phyloP scores from a whole-genome alignment of 2,113 vertebrate species.

The Colaptes auratus region DNA sequence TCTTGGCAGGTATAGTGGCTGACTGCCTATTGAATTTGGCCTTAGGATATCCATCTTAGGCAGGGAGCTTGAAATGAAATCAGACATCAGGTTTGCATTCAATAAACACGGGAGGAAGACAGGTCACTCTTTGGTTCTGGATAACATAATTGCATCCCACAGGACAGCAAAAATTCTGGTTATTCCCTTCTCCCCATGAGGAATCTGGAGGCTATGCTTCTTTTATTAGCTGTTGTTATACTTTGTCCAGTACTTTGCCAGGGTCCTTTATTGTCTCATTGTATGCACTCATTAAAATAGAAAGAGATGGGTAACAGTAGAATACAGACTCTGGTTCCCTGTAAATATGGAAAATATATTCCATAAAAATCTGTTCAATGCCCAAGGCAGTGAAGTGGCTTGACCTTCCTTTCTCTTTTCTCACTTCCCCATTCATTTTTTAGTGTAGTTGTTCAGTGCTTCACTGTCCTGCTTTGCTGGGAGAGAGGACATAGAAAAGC shows the following conservation, averaged over 20 bases:
- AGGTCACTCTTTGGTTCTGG: conserved; percentile 53
- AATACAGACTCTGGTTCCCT: background rate
- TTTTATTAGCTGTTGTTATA: conserved; percentile 40
- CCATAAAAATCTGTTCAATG: background rate
- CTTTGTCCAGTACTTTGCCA: conserved; percentile 9
- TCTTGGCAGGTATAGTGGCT: conserved; percentile 63
- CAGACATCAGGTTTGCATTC: conserved; percentile 65
- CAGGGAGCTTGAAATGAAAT: conserved; percentile 62
- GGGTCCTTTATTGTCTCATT: background rate
- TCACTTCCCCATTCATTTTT: background rate
- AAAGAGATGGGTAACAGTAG: background rate
- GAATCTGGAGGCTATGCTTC: conserved; percentile 28
- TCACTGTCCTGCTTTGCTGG: background rate
- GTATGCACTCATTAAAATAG: background rate
- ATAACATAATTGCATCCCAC: conserved; percentile 70
- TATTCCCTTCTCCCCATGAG: background rate
- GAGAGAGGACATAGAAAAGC: background rate
- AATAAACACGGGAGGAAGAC: conserved; percentile 55
- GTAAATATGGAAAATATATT: background rate
- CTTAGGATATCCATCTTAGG: conserved; percentile 59
- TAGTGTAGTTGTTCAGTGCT: background rate
- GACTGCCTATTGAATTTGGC: conserved; percentile 73
- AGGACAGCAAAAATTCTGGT: conserved; percentile 61
- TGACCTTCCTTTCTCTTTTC: background rate
- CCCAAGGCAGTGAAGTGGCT: background rate